Percentiles rank a stretch among this genome's conserved stretches.
Evolutionary conservation across 2,113 vertebrate genomes (phyloP).

Genomic region (Misgurnus mizolepis): DNA sequence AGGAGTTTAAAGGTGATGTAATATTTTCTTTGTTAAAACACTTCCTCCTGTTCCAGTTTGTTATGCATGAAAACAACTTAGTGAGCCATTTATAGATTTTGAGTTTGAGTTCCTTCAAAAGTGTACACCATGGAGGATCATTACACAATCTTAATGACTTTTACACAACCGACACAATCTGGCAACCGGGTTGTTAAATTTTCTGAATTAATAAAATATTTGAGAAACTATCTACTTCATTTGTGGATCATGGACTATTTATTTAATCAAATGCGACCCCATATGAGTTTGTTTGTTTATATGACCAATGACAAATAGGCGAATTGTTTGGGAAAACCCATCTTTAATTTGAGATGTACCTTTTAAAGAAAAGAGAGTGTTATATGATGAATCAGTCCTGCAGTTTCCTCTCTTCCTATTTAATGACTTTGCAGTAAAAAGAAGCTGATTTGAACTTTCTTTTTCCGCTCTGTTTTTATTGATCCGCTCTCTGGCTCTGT

Average conservation of each 20-base stretch:
- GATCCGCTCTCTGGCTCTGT: constrained; percentile 33
- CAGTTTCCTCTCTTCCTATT: constrained; percentile 32
- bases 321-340: too few relatives aligned
- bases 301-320: too few relatives aligned
- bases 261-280: too few relatives aligned
- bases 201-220: too few relatives aligned
- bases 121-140: neutral
- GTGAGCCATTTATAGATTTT: neutral
- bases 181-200: too few relatives aligned
- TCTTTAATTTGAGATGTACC: too few relatives aligned
- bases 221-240: too few relatives aligned
- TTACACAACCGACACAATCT: too few relatives aligned
- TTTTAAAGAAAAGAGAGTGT: neutral
- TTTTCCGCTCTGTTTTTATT: constrained; percentile 32
- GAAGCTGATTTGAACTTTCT: constrained; percentile 43
- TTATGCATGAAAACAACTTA: neutral
- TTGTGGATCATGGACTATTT: too few relatives aligned
- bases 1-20: neutral
- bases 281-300: too few relatives aligned
- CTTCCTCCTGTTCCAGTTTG: neutral
- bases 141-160: too few relatives aligned
- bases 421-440: constrained; percentile 50
- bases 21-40: neutral
- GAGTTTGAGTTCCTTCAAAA: neutral
- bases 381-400: constrained; percentile 16